A percentile compares a stretch with the other conserved stretches of the same genome.
Evolutionary conservation across 1,140 invertebrate genomes (phyloP).

Genomic region (Ceratina australensis): DNA sequence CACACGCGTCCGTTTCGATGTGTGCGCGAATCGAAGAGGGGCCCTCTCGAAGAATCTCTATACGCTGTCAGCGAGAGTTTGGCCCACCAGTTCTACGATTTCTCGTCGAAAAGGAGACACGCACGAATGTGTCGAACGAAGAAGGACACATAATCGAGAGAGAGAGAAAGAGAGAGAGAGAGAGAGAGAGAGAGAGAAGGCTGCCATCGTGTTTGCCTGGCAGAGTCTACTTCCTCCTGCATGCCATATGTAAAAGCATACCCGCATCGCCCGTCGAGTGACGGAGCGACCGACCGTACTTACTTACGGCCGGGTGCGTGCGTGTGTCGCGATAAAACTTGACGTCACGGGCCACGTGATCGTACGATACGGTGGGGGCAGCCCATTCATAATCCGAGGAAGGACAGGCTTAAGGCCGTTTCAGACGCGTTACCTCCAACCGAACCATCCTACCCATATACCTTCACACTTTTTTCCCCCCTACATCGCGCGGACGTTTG

Average conservation of each 20-base stretch:
- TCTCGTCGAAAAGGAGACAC: slow-evolving; percentile 11
- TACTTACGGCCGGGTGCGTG: slow-evolving; percentile 52
- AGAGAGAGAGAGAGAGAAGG: background rate
- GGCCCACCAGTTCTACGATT: slow-evolving; percentile 7
- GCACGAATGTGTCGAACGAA: background rate
- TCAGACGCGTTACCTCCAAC: slow-evolving; percentile 61
- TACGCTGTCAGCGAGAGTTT: slow-evolving; percentile 1
- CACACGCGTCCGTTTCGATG: slow-evolving; percentile 55
- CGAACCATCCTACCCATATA: slow-evolving; percentile 47
- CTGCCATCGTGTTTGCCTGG: background rate
- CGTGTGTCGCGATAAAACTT: slow-evolving; percentile 57
- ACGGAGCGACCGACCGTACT: slow-evolving; percentile 26
- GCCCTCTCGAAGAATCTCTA: slow-evolving; percentile 31
- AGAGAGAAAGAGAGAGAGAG: background rate
- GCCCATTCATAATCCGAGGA: slow-evolving; percentile 76
- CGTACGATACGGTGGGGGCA: slow-evolving; percentile 53
- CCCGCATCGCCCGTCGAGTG: slow-evolving; percentile 22
- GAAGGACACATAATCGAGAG: background rate
- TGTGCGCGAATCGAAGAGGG: slow-evolving; percentile 39
- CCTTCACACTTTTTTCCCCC: background rate
- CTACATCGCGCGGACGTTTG: background rate
- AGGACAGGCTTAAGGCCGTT: slow-evolving; percentile 77
- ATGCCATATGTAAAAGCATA: slow-evolving; percentile 40
- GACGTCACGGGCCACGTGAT: slow-evolving; percentile 72
- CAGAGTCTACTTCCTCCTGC: slow-evolving; percentile 22